A percentile compares a stretch with the other conserved stretches of the same genome.
Evolutionary conservation across 2,797 vertebrate species (phyloP).

Genomic region (Pempheris klunzingeri): DNA sequence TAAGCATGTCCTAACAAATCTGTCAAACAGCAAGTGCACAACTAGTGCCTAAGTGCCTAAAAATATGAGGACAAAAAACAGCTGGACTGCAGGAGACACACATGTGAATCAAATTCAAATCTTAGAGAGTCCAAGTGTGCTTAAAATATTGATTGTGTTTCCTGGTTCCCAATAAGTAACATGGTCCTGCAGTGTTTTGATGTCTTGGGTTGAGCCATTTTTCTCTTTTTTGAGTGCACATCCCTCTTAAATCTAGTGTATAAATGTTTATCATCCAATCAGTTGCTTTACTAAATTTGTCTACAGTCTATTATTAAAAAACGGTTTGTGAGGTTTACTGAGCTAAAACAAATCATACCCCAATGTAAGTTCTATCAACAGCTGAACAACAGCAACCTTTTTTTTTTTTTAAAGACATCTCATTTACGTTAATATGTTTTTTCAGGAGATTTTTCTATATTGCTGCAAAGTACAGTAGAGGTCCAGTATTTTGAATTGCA

Average conservation of each 20-base stretch:
- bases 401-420: no score
- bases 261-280: neutral
- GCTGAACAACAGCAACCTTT: neutral
- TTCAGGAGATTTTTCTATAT: no score
- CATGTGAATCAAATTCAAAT: no score
- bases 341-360: neutral
- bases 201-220: neutral
- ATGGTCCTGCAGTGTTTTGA: neutral
- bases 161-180: neutral
- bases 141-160: neutral
- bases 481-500: neutral
- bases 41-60: no score
- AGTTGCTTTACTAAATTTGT: neutral
- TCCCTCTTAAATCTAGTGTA: neutral
- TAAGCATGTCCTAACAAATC: no score
- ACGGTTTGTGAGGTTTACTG: neutral
- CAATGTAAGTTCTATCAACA: neutral
- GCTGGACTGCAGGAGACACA: no score
- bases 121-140: constrained; percentile 49
- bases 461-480: neutral
- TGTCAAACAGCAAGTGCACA: no score
- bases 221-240: neutral
- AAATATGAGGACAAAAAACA: no score
- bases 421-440: no score
- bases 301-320: neutral